Base-by-base conservation (phyloP, 2,888 invertebrate species). In the Ptilodon capucinus region DNA sequence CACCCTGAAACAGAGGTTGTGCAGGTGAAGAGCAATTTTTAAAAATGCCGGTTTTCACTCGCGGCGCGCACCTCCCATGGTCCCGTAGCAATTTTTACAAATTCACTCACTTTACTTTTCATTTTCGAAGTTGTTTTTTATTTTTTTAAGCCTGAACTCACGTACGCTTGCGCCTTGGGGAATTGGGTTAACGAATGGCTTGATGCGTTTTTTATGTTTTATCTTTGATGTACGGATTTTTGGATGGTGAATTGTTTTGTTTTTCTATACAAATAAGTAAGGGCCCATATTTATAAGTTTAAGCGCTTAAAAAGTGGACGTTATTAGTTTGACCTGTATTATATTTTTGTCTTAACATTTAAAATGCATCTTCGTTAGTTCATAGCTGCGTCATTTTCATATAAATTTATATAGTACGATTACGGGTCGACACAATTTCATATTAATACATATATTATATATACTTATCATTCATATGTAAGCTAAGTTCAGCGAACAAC, bases 81-180 rank as follows among this genome's bases (percentile, higher is more conserved):
- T 70, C 80, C 79, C 83, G 66, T 34, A 71, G 70, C 82, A 84
- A 81, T 84, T 81, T 84, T 77, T 71, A 64, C 73, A 77, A 84
- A 82, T 83, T 79, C 71, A 72, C 72, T 71, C 71, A 59, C 79
- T 79, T 76, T 74, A 74, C 68, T 75, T 74, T 76, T 71, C 75
- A 71, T 75, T 76, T 71, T 63, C 64, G 51, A 65, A 73, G 63
- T 69, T 68, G 50, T 42, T 46, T 45, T 51, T 58, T 63, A 61
- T 51, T 48, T 49, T 72, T 65, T 69, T 64, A 65, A 61, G 53
- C 47, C 55, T 46, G 52, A 42, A 36, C 51, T 45, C 59, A 47
- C 60, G 56, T 47, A 46, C 59, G 46, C 60, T 58, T 51, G 48
- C 47, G 60, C 74, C 69, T 54, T 25, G 35, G 49, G 68, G 74